Conservation (phyloP, 1,140 invertebrate species). For the Zaprionus inermis region DNA sequence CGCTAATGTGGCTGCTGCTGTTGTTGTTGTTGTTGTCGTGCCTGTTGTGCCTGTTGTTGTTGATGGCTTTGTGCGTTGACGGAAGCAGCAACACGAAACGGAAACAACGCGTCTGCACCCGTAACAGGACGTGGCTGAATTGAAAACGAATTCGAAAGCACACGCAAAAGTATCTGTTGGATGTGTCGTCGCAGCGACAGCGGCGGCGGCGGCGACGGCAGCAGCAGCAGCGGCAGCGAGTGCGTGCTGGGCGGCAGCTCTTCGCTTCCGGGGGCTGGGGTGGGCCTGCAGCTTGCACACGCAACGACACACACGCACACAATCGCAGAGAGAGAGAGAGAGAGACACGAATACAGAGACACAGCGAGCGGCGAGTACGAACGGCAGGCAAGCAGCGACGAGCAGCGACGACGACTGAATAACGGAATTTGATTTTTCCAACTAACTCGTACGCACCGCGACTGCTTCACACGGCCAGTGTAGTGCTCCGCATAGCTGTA, state of each 20-base stretch:
- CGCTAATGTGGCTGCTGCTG: background rate
- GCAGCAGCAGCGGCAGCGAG: constrained; percentile 41
- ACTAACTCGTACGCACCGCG: constrained; percentile 44
- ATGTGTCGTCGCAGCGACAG: constrained; percentile 39
- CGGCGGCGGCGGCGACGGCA: constrained; percentile 23
- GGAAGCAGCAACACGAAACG: constrained; percentile 58
- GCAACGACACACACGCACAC: constrained; percentile 12
- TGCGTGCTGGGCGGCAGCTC: constrained; percentile 42
- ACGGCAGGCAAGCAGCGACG: constrained; percentile 23
- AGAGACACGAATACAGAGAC: constrained; percentile 5
- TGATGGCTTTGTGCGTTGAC: constrained; percentile 12
- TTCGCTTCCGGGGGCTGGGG: constrained; percentile 39
- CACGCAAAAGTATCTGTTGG: constrained; percentile 80
- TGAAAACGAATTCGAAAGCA: constrained; percentile 80
- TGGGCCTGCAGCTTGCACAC: constrained; percentile 43
- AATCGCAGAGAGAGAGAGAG: background rate
- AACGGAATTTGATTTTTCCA: constrained; percentile 65
- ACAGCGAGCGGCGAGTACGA: constrained; percentile 16
- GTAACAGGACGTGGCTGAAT: constrained; percentile 83
- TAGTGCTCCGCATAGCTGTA: constrained; percentile 28
- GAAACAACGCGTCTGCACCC: constrained; percentile 82
- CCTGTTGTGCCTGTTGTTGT: too few species aligned
- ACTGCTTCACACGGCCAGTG: constrained; percentile 2
- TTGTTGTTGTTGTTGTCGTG: constrained; percentile 5
- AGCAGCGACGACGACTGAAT: constrained; percentile 35